Conservation (phyloP, 2,797 vertebrate genomes). For the Siniperca undulata region DNA sequence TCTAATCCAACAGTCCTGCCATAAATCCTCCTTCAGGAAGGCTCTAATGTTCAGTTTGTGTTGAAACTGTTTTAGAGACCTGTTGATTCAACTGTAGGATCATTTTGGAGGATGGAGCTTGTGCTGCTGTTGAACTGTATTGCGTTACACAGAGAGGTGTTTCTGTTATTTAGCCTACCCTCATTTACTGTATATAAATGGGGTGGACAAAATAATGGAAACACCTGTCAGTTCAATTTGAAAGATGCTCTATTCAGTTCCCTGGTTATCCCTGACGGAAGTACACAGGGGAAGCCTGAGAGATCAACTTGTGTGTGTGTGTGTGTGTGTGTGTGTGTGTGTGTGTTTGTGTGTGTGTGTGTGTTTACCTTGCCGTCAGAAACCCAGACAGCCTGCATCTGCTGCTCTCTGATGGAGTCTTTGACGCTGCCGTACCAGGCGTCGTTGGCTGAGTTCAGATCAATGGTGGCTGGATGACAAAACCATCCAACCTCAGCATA, state of each 20-base stretch:
- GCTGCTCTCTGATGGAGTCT: slow-evolving; percentile 91
- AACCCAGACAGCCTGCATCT: slow-evolving; percentile 93
- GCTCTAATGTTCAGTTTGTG: not conserved
- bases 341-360: slow-evolving; percentile 8
- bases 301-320: not conserved
- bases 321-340: slow-evolving; percentile 13
- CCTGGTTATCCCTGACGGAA: not conserved
- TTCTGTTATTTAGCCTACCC: not conserved
- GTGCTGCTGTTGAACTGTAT: no score
- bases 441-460: slow-evolving; percentile 92
- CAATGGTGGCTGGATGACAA: slow-evolving; percentile 86
- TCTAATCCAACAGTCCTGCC: not conserved
- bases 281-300: not conserved
- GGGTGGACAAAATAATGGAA: not conserved
- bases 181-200: not conserved
- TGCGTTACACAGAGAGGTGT: no score
- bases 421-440: slow-evolving; percentile 94
- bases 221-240: not conserved
- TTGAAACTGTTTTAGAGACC: not conserved
- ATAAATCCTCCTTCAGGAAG: not conserved
- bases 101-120: no score
- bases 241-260: not conserved
- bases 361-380: slow-evolving; percentile 92
- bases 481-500: slow-evolving; percentile 12
- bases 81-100: no score